Percentiles rank a stretch among this genome's conserved stretches.
Conservation (phyloP, 2,113 vertebrate species). For the Cervus canadensis region DNA sequence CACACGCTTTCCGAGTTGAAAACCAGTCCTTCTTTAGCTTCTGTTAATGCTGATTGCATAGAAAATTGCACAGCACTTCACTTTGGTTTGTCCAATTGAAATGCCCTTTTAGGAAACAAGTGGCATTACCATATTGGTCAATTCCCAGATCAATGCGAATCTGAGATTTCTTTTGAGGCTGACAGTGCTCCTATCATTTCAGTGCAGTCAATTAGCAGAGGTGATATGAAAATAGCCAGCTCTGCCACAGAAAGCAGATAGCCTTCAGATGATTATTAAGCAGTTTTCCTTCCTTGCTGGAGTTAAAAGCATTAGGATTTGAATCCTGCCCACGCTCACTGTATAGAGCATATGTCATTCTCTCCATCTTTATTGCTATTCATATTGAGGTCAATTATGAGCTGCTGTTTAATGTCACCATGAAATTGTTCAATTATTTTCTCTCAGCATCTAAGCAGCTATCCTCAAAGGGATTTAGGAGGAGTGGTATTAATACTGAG, state of each 20-base stretch:
- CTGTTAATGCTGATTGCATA: slow-evolving; percentile 23
- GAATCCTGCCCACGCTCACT: slow-evolving; percentile 34
- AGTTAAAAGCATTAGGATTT: slow-evolving; percentile 67
- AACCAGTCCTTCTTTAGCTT: background rate
- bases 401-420: slow-evolving; percentile 78
- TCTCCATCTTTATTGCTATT: slow-evolving; percentile 73
- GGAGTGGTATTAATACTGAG: slow-evolving; percentile 54
- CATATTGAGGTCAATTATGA: slow-evolving; percentile 76
- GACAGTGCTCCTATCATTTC: background rate
- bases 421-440: slow-evolving; percentile 76
- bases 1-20: background rate
- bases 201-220: background rate
- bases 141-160: slow-evolving; percentile 32
- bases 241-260: background rate
- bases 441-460: slow-evolving; percentile 73
- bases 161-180: background rate
- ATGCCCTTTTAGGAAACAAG: slow-evolving; percentile 44
- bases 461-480: slow-evolving; percentile 72
- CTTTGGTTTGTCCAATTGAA: slow-evolving; percentile 45
- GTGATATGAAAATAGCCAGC: background rate
- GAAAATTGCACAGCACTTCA: slow-evolving; percentile 43
- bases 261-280: background rate
- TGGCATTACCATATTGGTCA: slow-evolving; percentile 12
- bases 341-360: slow-evolving; percentile 73
- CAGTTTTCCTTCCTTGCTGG: slow-evolving; percentile 52